phyloP scores from a whole-genome alignment of 2,888 invertebrate species.

The Habroteleia sp. region DNA sequence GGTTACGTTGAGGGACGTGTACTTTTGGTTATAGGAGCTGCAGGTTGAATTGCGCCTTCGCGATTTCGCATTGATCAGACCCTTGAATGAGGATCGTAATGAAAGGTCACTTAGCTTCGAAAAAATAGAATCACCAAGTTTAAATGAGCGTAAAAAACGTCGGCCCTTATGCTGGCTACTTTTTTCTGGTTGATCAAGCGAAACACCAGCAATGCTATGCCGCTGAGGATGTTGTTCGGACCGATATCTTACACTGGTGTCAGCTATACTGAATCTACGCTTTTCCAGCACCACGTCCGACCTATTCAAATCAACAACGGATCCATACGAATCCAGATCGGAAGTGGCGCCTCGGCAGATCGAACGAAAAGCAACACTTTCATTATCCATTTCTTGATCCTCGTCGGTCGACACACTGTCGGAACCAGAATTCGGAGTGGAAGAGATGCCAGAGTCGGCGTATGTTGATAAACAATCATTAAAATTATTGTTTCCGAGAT shows the following conservation, averaged over 20 bases:
- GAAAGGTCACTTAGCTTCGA: conserved; percentile 72
- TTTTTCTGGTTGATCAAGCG: conserved; percentile 19
- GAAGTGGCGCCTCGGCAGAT: neutral
- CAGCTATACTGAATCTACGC: conserved; percentile 41
- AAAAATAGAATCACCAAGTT: conserved; percentile 67
- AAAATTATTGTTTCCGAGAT: conserved; percentile 5
- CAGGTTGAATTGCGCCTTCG: conserved; percentile 52
- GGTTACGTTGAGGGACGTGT: conserved; percentile 68
- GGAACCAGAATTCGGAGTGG: conserved; percentile 17
- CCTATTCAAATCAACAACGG: conserved; percentile 11
- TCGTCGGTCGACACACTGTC: conserved; percentile 37
- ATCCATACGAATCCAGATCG: conserved; percentile 8
- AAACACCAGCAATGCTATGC: conserved; percentile 41
- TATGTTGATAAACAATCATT: conserved; percentile 11
- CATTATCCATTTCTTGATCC: conserved; percentile 23
- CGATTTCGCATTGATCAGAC: conserved; percentile 68
- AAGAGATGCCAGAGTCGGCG: conserved; percentile 47
- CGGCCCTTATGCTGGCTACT: conserved; percentile 43
- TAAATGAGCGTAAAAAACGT: conserved; percentile 63
- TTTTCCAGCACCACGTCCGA: conserved; percentile 9
- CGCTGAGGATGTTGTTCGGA: conserved; percentile 68
- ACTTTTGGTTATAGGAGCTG: conserved; percentile 67
- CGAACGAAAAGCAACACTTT: conserved; percentile 29
- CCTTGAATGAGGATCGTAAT: conserved; percentile 71
- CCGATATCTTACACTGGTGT: conserved; percentile 42